Evolutionary conservation across 2,888 invertebrate genomes (phyloP), one percentile per base, ranked within the genome.

Genomic region (Glyphotaelius pellucidus): DNA sequence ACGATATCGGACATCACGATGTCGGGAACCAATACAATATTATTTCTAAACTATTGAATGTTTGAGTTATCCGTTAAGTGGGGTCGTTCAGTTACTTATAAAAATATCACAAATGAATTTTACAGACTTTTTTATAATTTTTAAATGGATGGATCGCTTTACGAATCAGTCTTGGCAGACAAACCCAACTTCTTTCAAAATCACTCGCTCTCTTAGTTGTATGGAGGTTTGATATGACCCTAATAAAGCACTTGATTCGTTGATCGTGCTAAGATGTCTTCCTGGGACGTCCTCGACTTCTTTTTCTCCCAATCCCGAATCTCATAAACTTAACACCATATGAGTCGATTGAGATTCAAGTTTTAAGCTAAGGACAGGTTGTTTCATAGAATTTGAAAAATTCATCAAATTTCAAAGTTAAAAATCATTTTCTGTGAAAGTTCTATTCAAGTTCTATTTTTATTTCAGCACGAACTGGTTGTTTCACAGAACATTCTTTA

Each of bases 1-100:
- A 85, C 89, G 91, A 90, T 89, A 91, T 38, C 91, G 90, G 84
- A 92, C 89, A 32, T 89, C 52, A 91, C 88, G 81, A 19, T 38
- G 84, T 15, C 30, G 5, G n/a, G 38, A 89, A 89, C 30, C 19
- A 42, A n/a, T 14, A 52, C n/a, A 87, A 87, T n/a, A 87, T 42
- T 47, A 30, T 87, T 87, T 87, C 31, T n/a, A 87, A 87, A 47
- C 81, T 32, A 19, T 32, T 81, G 14, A 32, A 31, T 4, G 14
- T 1, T 81, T 14, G 31, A 81, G 14, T 32, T 81, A 15, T 2
- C 81, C 4, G 31, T 32, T n/a, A 12, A 42, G 12, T 15, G 12
- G 3, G 80, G 31, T 31, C 15, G 31, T 31, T 31, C 14, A 31
- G 80, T 14, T 14, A 80, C 14, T 80, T 80, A 0, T 0, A 67